Percentiles rank a stretch among this genome's conserved stretches.
Conservation (phyloP, 2,888 invertebrate genomes). For the Nomada fabriciana region DNA sequence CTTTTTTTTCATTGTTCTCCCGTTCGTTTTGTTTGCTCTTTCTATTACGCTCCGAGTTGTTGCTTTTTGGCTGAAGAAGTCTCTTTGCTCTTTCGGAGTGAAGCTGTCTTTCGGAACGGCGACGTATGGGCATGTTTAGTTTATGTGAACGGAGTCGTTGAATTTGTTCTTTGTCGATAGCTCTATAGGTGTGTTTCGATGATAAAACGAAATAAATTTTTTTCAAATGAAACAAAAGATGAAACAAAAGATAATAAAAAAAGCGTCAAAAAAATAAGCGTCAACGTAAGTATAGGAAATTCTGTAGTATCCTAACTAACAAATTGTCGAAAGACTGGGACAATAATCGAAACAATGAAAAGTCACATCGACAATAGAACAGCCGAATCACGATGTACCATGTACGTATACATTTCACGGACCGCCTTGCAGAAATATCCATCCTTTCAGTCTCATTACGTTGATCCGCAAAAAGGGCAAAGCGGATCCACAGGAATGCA, state of each 20-base stretch:
- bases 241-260: no score
- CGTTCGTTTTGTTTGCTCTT: background rate
- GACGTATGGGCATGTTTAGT: background rate
- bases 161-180: conserved; percentile 1
- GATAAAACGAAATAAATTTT: no score
- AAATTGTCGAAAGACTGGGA: no score
- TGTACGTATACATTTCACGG: background rate
- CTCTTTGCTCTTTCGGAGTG: conserved; percentile 1
- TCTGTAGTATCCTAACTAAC: no score
- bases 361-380: no score
- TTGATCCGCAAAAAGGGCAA: background rate
- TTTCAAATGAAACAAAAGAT: no score
- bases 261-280: no score
- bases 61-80: background rate
- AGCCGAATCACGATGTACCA: no score
- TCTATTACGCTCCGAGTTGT: background rate
- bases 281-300: no score
- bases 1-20: background rate
- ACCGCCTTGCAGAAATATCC: background rate
- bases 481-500: background rate
- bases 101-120: background rate
- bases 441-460: background rate
- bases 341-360: no score
- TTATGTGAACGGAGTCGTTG: background rate
- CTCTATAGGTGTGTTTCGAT: background rate